Conservation (phyloP, 2,888 invertebrate species). For the Clepsis dumicolana region DNA sequence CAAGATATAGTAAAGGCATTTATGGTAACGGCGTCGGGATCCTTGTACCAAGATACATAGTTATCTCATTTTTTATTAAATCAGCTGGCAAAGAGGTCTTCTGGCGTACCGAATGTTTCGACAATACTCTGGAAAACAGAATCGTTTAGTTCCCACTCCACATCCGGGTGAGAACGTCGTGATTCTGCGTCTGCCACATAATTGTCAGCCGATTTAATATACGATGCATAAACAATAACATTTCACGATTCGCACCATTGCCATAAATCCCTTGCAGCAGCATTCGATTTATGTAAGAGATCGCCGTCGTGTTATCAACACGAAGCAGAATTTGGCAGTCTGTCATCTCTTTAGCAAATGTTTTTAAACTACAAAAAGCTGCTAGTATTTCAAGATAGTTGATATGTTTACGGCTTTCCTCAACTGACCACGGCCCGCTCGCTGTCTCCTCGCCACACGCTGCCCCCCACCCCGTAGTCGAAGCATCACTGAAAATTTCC, state of each 20-base stretch:
- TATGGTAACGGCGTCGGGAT: constrained; percentile 33
- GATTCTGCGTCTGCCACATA: constrained; percentile 42
- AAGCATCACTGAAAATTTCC: constrained; percentile 34
- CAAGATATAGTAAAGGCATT: constrained; percentile 37
- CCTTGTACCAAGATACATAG: constrained; percentile 40
- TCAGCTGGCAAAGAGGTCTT: constrained; percentile 34
- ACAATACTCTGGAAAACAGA: constrained; percentile 24
- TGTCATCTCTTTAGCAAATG: constrained; percentile 32
- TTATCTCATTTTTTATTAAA: constrained; percentile 30
- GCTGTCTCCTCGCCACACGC: constrained; percentile 27
- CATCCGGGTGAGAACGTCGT: constrained; percentile 37
- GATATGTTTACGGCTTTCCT: constrained; percentile 15
- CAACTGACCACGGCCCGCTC: constrained; percentile 15
- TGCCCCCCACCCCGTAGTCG: constrained; percentile 31
- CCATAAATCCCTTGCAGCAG: constrained; percentile 37
- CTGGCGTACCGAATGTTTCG: constrained; percentile 17
- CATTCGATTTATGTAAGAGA: constrained; percentile 42
- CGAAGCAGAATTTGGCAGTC: constrained; percentile 42
- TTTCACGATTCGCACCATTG: constrained; percentile 43
- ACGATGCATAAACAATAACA: constrained; percentile 27
- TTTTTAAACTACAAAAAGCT: constrained; percentile 23
- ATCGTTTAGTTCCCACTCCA: constrained; percentile 43
- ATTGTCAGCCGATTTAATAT: constrained; percentile 31
- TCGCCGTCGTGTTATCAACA: constrained; percentile 46
- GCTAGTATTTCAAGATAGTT: constrained; percentile 35